phyloP scores from a whole-genome alignment of 2,797 vertebrate genomes.

The Anniella stebbinsi region DNA sequence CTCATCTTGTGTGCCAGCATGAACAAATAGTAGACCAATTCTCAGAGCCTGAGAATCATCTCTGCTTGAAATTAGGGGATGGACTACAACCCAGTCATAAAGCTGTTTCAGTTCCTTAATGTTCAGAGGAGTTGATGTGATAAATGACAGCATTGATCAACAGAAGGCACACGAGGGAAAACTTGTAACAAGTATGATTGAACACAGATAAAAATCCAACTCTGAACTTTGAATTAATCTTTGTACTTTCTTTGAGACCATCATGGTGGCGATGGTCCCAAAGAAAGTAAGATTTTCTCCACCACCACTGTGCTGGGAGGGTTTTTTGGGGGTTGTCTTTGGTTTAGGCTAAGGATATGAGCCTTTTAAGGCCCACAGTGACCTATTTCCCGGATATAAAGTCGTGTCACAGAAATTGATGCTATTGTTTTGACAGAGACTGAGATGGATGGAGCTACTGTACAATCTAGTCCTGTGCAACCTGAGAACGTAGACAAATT shows the following conservation, averaged over 20 bases:
- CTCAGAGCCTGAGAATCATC: background rate
- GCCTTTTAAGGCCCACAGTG: background rate
- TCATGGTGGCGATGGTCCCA: background rate
- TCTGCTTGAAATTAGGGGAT: background rate
- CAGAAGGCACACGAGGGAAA: background rate
- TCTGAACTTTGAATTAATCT: background rate
- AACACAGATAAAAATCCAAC: background rate
- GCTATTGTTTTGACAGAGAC: background rate
- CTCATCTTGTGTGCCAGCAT: slow-evolving; percentile 12
- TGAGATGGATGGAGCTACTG: background rate
- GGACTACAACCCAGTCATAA: background rate
- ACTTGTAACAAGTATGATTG: background rate
- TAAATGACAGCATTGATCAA: background rate
- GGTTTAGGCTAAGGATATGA: background rate
- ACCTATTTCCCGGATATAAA: background rate
- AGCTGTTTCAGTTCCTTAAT: background rate
- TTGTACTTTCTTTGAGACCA: too few species aligned
- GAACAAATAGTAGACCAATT: background rate
- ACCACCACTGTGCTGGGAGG: too few species aligned
- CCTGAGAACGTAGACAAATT: background rate
- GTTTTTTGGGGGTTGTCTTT: background rate
- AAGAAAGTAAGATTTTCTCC: background rate
- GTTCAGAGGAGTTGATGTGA: background rate
- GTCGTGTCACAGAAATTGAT: too few species aligned
- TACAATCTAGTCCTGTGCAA: background rate